Evolutionary conservation across 30 jellyfish, hydroid and myxozoan species (phyloP), one percentile per base, ranked within the genome.

Genomic region (Sanderia malayensis): DNA sequence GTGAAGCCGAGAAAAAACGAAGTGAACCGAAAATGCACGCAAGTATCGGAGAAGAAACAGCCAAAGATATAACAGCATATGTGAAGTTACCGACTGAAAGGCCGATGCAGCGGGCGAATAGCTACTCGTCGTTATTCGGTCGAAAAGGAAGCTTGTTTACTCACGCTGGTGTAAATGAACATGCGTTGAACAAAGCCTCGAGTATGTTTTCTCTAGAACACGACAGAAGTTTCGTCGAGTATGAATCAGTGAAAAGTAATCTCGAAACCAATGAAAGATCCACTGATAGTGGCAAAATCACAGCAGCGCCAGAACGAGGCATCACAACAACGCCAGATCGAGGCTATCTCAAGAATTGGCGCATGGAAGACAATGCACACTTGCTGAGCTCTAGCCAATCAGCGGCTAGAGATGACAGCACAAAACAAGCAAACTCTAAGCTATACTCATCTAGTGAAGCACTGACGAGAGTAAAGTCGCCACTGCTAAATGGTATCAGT

Each of bases 41-140:
- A 15, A 6, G 55, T 41, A 15, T 6, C 15, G 64, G 23, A 15
- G 18, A 15, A 18, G 25, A 49, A 18, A 49, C 8, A 2, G 8
- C 64, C 6, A 2, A 11, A 15, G 27, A 49, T 9, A 8, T 49
- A 15, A 4, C 64, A 19, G 18, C 11, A 49, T 4, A 11, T 4
- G 24, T 49, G 27, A 49, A 9, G 24, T 4, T 3, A 2, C 25
- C 24, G 18, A 4, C 27, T 4, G 27, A 19, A 18, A 46, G 11
- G 18, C 61, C 28, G 0, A 61, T 76, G 17, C 73, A 63, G 17
- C 88, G 88, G 17, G 75, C 88, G 49, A 76, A 23, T 24, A 76
- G 88, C 20, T 76, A 76, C 34, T 76, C 88, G 11, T 76, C 88
- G 61, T 76, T 76, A 31, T 76, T 76, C 52, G 88, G 88, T 0